These are phyloP conservation scores for Metopia argyrocephala DNA, from an alignment of 2,888 invertebrate species.

Conservation along the genomic window DNA sequence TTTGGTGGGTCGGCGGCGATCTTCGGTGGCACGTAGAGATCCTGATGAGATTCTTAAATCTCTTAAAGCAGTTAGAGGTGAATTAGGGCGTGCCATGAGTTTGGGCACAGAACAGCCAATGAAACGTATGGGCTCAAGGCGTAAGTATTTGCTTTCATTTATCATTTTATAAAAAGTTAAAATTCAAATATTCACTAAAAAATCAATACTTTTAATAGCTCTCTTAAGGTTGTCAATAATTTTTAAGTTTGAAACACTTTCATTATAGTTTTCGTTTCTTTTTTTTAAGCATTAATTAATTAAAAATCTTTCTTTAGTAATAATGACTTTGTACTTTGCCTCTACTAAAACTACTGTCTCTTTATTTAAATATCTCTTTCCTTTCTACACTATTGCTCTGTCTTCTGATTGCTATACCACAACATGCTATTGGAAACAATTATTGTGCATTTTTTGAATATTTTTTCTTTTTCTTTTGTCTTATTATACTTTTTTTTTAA, in stretches of 20 bases:
- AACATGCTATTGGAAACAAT: slow-evolving; percentile 13
- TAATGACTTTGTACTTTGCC: slow-evolving; percentile 29
- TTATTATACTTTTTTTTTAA: slow-evolving; percentile 6
- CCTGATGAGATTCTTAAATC: slow-evolving; percentile 91
- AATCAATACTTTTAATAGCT: slow-evolving; percentile 7
- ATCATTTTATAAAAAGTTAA: neutral
- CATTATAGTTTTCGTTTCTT: slow-evolving; percentile 17
- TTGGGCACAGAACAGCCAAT: slow-evolving; percentile 82
- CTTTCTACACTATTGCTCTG: slow-evolving; percentile 26
- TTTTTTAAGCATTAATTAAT: slow-evolving; percentile 18
- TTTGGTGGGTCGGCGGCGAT: slow-evolving; percentile 86
- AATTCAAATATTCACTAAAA: neutral
- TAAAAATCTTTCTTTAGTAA: neutral
- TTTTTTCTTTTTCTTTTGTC: slow-evolving; percentile 60
- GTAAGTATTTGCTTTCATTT: slow-evolving; percentile 80
- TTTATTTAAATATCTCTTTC: slow-evolving; percentile 17
- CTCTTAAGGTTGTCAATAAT: slow-evolving; percentile 22
- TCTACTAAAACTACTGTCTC: slow-evolving; percentile 17
- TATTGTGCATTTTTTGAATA: slow-evolving; percentile 47
- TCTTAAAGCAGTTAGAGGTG: slow-evolving; percentile 89
- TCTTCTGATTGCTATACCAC: slow-evolving; percentile 26
- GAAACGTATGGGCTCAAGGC: slow-evolving; percentile 82
- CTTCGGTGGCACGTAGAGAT: slow-evolving; percentile 89
- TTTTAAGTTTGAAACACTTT: neutral
- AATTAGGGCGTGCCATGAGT: slow-evolving; percentile 90